Evolutionary conservation across 2,113 vertebrate genomes (phyloP), one percentile per base, ranked within the genome.

Genomic region (Todiramphus saurophagus): DNA sequence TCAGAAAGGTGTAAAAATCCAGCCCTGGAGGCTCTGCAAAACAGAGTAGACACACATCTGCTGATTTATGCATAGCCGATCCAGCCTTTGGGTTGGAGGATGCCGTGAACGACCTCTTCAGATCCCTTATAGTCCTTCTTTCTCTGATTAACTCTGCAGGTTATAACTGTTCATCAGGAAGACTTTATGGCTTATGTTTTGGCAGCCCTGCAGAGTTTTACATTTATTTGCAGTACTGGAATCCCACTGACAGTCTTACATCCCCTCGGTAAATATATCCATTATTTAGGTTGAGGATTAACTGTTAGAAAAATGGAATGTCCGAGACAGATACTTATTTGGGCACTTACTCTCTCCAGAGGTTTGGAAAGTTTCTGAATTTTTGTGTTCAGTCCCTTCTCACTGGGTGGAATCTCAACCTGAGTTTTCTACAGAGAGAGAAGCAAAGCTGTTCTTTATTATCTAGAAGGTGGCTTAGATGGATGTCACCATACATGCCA

Each of bases 271-370:
- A 90, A 88, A 87, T 87, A 87, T 84, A 62, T 51, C 35, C 24
- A 24, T 87, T 88, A 80, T 76, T 90, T 93, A 84, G 50, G 74
- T 33, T 81, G 46, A 91, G 74, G 79, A 81, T 87, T 95, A 90
- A 44, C 46, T 83, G 64, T 85, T 87, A 87, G 51, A 62, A 84
- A 70, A 90, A 56, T 31, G 24, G 68, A 72, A 70, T 66, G 68
- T 64, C 33, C 0, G 1, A 90, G 55, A 50, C 56, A 69, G 33
- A 77, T 70, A 72, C 31, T 89, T 86, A 39, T 73, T 86, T 78
- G 43, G 70, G 43, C 60, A 81, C 60, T 68, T 83, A 69, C 9
- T 81, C 30, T 90, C 41, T 63, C 73, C 58, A 73, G 41, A 11
- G 10, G 60, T 82, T 85, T 63, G 56, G 37, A 62, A 93, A 91